Evolutionary conservation across 2,797 vertebrate genomes (phyloP), one percentile per base, ranked within the genome.

Genomic region (Semaprochilodus insignis): DNA sequence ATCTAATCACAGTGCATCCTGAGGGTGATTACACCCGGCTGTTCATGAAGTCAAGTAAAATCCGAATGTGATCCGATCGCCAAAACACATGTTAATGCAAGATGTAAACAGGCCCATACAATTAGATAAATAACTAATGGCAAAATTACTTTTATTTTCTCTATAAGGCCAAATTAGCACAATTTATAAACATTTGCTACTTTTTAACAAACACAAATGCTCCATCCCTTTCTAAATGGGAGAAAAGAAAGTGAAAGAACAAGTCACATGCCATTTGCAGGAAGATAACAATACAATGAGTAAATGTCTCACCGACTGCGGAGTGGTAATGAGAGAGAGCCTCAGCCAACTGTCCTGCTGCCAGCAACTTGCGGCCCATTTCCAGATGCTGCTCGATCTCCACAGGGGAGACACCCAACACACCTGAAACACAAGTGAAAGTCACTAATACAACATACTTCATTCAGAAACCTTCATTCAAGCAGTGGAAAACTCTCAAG

Each of bases 351-450:
- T 97, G 96, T 81, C 96, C 96, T 0, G 96, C 96, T 2, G 96
- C 96, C 90, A 96, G 66, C 15, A 96, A 94, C 80, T 96, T 96
- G 80, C 95, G 95, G 55, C 96, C 96, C 95, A 96, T 96, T 90
- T 96, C 96, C 91, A 97, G 90, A 87, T 97, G 96, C 86, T 95
- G 95, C 86, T 97, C 96, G 0, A 96, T 95, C 91, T 96, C 96
- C 0, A 93, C 94, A 51, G 92, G 95, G 44, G 94, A 95, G 0
- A 93, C 94, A 23, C 95, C 96, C 57, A 96, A 87, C 80, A 95
- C 91, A 78, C 95, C 96, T 97, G 91, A 27, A 93, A 92, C 19
- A 15, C 16, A 54, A 62, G 40, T 76, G 2, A 63, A 70, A 52
- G 21, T 54, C 21, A 72, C 44, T 52, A 13, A 48, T 13, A 34